Evolutionary conservation across 2,888 invertebrate species (phyloP).

Genomic region (Hylaea fasciaria): DNA sequence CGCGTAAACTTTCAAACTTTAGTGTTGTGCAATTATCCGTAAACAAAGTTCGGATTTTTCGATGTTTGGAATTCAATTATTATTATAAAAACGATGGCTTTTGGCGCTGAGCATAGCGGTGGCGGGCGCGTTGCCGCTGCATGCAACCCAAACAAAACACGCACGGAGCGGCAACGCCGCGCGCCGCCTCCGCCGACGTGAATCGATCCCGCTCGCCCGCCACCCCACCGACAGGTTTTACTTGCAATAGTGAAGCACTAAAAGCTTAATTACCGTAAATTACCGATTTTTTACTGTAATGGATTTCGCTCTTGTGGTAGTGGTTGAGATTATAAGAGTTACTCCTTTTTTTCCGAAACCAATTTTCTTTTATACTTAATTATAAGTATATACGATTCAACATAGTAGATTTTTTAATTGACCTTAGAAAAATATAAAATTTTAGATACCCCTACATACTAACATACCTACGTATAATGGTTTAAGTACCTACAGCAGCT

Average conservation of each 20-base stretch:
- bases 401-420: background rate
- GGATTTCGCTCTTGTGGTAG: conserved; percentile 39
- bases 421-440: background rate
- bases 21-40: conserved; percentile 4
- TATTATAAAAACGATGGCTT: conserved; percentile 7
- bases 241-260: conserved; percentile 71
- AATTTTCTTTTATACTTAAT: conserved; percentile 20
- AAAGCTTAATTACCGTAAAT: conserved; percentile 74
- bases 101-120: conserved; percentile 6
- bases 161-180: conserved; percentile 78
- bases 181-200: conserved; percentile 43
- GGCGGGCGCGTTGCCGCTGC: conserved; percentile 57
- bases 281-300: conserved; percentile 59
- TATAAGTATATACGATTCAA: background rate
- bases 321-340: conserved; percentile 23
- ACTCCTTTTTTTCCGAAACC: conserved; percentile 11
- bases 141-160: conserved; percentile 79
- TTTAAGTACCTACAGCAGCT: no score
- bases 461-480: no score
- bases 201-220: conserved; percentile 69
- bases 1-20: background rate
- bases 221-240: conserved; percentile 59
- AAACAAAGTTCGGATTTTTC: conserved; percentile 8
- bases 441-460: background rate
- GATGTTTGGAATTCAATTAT: conserved; percentile 5